A percentile compares a stretch with the other conserved stretches of the same genome.
phyloP scores from a whole-genome alignment of 2,113 vertebrate species.

The Oreochromis niloticus region DNA sequence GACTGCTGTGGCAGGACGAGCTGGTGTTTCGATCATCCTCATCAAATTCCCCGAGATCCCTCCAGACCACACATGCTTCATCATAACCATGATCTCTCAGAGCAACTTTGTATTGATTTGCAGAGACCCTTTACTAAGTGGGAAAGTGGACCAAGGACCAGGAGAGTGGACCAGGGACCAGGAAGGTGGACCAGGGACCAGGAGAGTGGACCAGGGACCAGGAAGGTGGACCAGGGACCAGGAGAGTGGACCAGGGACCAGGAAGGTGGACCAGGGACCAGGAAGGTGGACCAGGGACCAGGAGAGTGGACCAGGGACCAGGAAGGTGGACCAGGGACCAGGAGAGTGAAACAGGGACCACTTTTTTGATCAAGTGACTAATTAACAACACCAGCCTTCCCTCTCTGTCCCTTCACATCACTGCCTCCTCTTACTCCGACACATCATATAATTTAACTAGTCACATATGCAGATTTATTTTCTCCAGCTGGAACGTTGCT shows the following conservation, averaged over 20 bases:
- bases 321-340: fast-evolving
- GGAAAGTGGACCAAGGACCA: too few species aligned
- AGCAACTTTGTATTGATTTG: background rate
- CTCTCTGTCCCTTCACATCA: background rate
- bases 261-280: fast-evolving
- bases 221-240: fast-evolving
- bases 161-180: fast-evolving
- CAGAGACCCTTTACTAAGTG: background rate
- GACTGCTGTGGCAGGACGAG: background rate
- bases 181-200: too few species aligned
- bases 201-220: fast-evolving
- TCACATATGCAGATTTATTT: slow-evolving; percentile 33
- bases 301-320: fast-evolving
- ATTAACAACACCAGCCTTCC: background rate
- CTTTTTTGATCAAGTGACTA: background rate
- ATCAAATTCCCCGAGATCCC: background rate
- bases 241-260: fast-evolving
- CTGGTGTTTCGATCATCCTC: background rate
- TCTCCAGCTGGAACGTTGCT: slow-evolving; percentile 28
- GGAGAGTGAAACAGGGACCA: fast-evolving
- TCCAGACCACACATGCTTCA: background rate
- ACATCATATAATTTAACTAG: background rate
- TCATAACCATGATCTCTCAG: background rate
- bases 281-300: fast-evolving
- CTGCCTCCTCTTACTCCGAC: background rate